Conservation (phyloP, 2,888 invertebrate genomes). For the Stenichneumon culpator region DNA sequence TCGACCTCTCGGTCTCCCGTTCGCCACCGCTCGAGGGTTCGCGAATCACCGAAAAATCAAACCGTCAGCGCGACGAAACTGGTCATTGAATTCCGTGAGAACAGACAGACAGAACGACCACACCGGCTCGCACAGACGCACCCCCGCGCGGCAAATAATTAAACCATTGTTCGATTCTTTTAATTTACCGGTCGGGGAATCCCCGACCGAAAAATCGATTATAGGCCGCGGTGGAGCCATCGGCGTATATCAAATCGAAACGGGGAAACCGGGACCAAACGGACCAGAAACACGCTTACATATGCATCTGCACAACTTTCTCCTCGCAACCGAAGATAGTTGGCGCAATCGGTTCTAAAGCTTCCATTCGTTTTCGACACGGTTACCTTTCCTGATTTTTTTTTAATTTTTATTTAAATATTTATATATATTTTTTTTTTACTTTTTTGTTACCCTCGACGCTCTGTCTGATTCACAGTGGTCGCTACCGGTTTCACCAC, state of each 20-base stretch:
- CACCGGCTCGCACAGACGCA: not conserved
- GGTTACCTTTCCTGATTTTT: not conserved
- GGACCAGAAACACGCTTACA: not conserved
- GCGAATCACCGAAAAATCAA: slow-evolving; percentile 28
- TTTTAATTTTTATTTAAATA: slow-evolving; percentile 14
- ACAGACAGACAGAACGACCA: slow-evolving; percentile 4
- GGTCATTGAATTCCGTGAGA: slow-evolving; percentile 14
- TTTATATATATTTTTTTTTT: not conserved
- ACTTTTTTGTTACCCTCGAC: not conserved
- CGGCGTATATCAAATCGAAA: not conserved
- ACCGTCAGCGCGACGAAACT: slow-evolving; percentile 30
- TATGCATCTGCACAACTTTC: not conserved
- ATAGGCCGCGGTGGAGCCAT: not conserved
- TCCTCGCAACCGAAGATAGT: slow-evolving; percentile 14
- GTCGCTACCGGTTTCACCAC: slow-evolving; percentile 25
- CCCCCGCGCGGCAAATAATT: slow-evolving; percentile 36
- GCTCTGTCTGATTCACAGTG: not conserved
- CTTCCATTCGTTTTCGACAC: slow-evolving; percentile 48
- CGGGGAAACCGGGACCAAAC: slow-evolving; percentile 15
- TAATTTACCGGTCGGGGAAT: slow-evolving; percentile 34
- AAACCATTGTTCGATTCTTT: slow-evolving; percentile 48
- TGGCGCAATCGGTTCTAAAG: slow-evolving; percentile 49
- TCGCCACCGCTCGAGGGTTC: slow-evolving; percentile 11
- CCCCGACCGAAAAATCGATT: slow-evolving; percentile 42
- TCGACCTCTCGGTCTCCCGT: slow-evolving; percentile 66